Base-by-base conservation (phyloP, 2,113 vertebrate species). In the Mustela lutreola region DNA sequence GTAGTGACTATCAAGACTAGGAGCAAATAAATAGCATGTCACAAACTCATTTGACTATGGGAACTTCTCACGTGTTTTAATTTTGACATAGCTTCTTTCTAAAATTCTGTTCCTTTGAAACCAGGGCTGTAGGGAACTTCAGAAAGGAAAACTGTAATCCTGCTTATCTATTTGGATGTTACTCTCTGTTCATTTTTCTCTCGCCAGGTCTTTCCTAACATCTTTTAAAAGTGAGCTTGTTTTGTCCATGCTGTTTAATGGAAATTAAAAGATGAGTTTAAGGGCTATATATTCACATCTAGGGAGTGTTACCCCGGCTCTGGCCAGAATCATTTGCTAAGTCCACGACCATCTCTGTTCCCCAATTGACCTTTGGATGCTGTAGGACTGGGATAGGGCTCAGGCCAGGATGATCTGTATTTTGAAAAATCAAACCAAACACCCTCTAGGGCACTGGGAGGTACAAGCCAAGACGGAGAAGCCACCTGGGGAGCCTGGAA, bases 361-460 rank as follows among this genome's bases (percentile, higher is more conserved):
- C 42, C 39, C 19, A 21, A 16, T 73, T 82, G 58, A 58, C 82
- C 11, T 71, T 89, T 80, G 48, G 24, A 12, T 78, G 62, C 42
- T 7, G 22, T 42, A 78, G 33, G 28, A 67, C 16, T 45, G 73
- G 6, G 10, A 36, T 4, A 86, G 53, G 26, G 24, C 3, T 19
- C 26, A 42, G 39, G 19, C 48, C 48, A 78, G 48, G 63, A 31
- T 65, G 24, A 36, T 14, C 24, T 24, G 28, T 16, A 50, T 26
- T 73, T 70, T 89, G 19, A 73, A 93, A 78, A 93, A 76, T 75
- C 7, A 81, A 84, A 85, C 19, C 65, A 91, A 92, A 28, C 9
- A 9, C 45, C 42, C 15, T 0, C 7, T 28, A 82, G 65, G 24
- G 53, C 56, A 87, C 5, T 28, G 22, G 6, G 62, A 67, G 1